Base-by-base conservation (phyloP, 2,797 vertebrate species). In the Holocentrus rufus region DNA sequence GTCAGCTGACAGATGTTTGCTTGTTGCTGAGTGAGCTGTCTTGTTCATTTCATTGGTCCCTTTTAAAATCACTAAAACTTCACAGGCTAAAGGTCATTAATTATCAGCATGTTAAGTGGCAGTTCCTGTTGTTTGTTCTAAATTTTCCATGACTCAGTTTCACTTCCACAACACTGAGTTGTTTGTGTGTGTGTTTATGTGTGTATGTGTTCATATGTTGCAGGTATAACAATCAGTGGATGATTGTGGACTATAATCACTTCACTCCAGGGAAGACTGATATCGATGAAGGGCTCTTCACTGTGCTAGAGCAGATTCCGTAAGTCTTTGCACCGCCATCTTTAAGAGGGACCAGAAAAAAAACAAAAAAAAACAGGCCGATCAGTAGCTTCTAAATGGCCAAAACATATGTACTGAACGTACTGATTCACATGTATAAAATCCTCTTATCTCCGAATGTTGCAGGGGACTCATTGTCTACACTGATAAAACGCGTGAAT, bases 161-260 rank as follows among this genome's bases (percentile, higher is more conserved):
- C 30, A 31, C 30, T 31, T 31, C 30, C 30, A 31, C 30, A 31
- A 7, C 30, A 31, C 3, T 31, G 30, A 31, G 30, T 31, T 44
- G 13, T 44, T 1, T 44, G 10, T 53, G 22, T 53, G 20, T 53
- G 9, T 53, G 22, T 53, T 2, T 22, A 0, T 60, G 30, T 71
- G 4, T 79, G 20, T 75, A 3, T 66, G 2, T 79, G 20, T 74
- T 7, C 74, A 6, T 55, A 13, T 5, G 58, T 79, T 84, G 73
- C 61, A 99, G 97, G 73, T 98, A 98, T 82, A 99, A 98, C 87
- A 99, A 98, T 90, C 97, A 99, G 85, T 99, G 98, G 97, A 99
- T 98, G 97, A 94, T 99, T 68, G 95, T 99, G 74, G 93, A 99
- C 84, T 99, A 98, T 76, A 97, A 96, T 0, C 83, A 73, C 7